Evolutionary conservation across 2,888 invertebrate species (phyloP).

Genomic region (Oligia strigilis): DNA sequence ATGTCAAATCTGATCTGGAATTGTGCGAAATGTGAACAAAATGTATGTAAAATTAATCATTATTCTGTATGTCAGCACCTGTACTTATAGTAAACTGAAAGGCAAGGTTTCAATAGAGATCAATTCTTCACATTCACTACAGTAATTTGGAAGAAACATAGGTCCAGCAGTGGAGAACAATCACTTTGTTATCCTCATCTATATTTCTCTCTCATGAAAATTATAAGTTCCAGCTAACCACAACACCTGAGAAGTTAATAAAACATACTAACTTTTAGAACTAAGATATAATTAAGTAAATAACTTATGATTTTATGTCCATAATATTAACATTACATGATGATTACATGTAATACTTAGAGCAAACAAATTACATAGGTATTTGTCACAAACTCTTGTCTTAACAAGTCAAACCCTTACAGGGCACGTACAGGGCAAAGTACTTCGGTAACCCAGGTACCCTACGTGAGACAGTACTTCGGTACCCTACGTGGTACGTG

Average conservation of each 20-base stretch:
- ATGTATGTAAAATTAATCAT: slow-evolving; percentile 18
- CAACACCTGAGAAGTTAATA: background rate
- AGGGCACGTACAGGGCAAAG: no score
- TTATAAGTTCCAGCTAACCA: background rate
- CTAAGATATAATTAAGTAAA: background rate
- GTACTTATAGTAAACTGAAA: background rate
- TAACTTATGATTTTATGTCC: no score
- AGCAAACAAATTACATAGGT: no score
- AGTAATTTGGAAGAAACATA: background rate
- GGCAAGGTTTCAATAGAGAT: no score
- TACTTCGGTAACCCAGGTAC: no score
- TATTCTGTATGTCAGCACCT: background rate
- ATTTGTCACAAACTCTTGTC: background rate
- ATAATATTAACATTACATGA: no score
- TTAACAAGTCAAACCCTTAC: background rate
- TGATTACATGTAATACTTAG: no score
- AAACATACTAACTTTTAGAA: background rate
- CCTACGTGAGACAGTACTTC: no score
- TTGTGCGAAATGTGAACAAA: slow-evolving; percentile 14
- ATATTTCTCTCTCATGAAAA: background rate
- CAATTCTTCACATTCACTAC: background rate
- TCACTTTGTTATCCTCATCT: background rate
- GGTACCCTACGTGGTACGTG: no score
- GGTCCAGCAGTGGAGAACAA: no score
- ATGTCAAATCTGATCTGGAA: slow-evolving; percentile 39